A percentile compares a stretch with the other conserved stretches of the same genome.
phyloP scores from a whole-genome alignment of 2,113 vertebrate species.

The Trichomycterus rosablanca region DNA sequence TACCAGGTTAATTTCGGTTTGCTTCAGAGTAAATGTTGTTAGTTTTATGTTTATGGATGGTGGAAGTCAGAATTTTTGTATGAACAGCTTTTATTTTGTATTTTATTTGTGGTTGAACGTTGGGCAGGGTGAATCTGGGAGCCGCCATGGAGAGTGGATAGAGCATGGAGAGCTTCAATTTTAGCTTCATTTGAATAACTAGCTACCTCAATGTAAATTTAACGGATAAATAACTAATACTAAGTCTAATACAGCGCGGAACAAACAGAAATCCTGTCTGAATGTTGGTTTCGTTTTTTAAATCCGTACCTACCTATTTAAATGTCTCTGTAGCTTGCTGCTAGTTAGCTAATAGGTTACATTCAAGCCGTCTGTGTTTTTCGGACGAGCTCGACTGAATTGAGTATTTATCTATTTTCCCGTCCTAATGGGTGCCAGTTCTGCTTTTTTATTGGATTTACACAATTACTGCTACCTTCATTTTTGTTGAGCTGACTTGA shows the following conservation, averaged over 20 bases:
- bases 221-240: too few relatives aligned
- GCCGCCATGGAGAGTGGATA: constrained; percentile 46
- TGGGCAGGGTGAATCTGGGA: constrained; percentile 36
- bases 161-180: constrained; percentile 37
- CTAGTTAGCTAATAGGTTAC: constrained; percentile 14
- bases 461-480: too few relatives aligned
- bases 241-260: not conserved
- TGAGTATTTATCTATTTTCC: not conserved
- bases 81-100: constrained; percentile 26
- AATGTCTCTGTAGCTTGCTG: not conserved
- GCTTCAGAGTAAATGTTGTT: not conserved
- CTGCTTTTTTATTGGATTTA: not conserved
- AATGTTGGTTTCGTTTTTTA: not conserved
- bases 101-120: constrained; percentile 20
- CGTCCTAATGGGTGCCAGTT: not conserved
- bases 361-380: not conserved
- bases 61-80: not conserved
- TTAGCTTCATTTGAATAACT: constrained; percentile 14
- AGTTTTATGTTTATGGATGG: constrained; percentile 24
- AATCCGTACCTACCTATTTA: not conserved
- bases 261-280: too few relatives aligned
- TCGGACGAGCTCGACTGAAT: too few relatives aligned
- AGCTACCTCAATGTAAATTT: not conserved
- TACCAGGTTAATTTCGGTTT: not conserved
- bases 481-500: too few relatives aligned